Conservation (phyloP, 2,113 vertebrate genomes). For the Numenius arquata region DNA sequence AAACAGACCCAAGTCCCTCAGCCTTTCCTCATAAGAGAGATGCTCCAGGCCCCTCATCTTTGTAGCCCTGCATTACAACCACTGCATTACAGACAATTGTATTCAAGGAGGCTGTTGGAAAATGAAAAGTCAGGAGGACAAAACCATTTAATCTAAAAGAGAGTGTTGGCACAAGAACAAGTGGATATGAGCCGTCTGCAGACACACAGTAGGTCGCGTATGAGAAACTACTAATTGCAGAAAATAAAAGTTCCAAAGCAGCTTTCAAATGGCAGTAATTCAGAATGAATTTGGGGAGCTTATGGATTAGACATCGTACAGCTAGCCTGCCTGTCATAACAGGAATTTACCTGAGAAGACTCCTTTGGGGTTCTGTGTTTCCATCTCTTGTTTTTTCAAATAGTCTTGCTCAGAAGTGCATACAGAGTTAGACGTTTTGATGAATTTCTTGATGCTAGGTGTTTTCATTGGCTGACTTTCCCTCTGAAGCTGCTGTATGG, state of each 20-base stretch:
- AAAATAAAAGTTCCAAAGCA: background rate
- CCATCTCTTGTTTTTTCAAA: background rate
- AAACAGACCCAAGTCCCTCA: too few species aligned
- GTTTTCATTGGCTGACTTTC: background rate
- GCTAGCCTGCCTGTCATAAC: background rate
- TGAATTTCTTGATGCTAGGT: background rate
- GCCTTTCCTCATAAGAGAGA: too few species aligned
- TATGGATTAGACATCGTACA: background rate
- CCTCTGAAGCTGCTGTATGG: background rate
- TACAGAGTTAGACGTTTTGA: background rate
- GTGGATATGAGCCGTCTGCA: background rate
- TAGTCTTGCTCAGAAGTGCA: background rate
- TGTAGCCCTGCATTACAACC: background rate
- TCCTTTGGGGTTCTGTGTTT: background rate
- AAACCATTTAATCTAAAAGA: background rate
- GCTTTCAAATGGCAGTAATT: background rate
- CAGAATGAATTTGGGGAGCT: background rate
- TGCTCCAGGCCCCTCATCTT: too few species aligned
- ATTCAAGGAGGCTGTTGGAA: background rate
- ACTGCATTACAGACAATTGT: background rate
- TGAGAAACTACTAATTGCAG: background rate
- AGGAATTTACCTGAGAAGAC: background rate
- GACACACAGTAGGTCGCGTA: rapidly evolving
- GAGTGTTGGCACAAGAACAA: background rate
- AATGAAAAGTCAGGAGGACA: background rate